These are phyloP conservation scores for Entomyzon cyanotis DNA, from an alignment of 2,113 vertebrate genomes.

Conservation along the genomic window DNA sequence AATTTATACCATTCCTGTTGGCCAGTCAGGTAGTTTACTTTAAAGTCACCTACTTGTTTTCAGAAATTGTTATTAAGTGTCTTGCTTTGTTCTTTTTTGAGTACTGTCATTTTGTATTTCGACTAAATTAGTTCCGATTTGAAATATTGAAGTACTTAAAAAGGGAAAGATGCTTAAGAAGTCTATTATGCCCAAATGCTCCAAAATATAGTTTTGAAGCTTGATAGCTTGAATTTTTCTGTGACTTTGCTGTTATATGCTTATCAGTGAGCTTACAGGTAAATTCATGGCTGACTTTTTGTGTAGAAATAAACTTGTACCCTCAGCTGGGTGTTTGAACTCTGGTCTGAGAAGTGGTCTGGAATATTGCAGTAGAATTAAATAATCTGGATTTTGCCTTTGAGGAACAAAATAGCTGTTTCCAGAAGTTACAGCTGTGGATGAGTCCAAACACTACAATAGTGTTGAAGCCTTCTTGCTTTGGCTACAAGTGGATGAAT, in stretches of 20 bases:
- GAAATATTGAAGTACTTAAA: not conserved
- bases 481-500: not conserved
- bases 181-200: not conserved
- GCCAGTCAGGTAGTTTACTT: not conserved
- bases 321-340: not conserved
- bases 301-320: not conserved
- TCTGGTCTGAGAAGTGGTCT: not conserved
- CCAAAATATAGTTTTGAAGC: not conserved
- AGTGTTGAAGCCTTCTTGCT: not conserved
- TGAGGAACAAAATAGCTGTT: not conserved
- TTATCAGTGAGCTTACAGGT: not conserved
- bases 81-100: not conserved
- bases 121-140: not conserved
- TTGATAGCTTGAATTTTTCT: not conserved
- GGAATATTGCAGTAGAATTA: not conserved
- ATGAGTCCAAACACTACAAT: not conserved
- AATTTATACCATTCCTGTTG: not conserved
- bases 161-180: not conserved
- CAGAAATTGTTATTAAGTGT: not conserved
- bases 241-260: not conserved
- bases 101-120: not conserved
- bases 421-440: not conserved
- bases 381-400: not conserved
- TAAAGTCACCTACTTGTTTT: not conserved
- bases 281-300: not conserved